These are phyloP conservation scores for Girardia tigrina DNA, from an alignment of 2,888 invertebrate genomes.

Conservation along the genomic window DNA sequence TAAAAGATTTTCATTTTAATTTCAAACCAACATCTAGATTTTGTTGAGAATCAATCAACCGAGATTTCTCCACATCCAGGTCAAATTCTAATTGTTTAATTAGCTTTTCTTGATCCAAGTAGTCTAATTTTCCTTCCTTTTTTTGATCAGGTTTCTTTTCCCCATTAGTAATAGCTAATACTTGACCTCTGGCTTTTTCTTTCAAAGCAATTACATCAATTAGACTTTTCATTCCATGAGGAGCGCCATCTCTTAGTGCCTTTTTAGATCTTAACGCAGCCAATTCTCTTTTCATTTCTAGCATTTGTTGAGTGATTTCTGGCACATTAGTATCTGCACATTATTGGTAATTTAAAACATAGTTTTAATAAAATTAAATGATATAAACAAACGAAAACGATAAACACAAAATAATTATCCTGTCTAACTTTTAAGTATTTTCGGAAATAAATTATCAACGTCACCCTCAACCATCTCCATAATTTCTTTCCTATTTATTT, in stretches of 20 bases:
- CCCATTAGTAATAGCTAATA: background rate
- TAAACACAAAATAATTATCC: too few relatives aligned
- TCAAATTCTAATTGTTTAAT: background rate
- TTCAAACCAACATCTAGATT: conserved; percentile 6
- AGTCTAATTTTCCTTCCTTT: background rate
- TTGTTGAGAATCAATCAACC: background rate
- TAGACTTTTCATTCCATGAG: background rate
- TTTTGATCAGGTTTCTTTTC: background rate
- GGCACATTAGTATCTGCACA: background rate
- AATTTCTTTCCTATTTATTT: too few relatives aligned
- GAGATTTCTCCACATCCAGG: background rate
- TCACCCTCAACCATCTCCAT: too few relatives aligned
- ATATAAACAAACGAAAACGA: too few relatives aligned
- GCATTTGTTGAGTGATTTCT: background rate
- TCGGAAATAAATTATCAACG: too few relatives aligned
- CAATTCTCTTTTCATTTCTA: conserved; percentile 45
- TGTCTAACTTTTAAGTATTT: too few relatives aligned
- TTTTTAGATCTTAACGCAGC: conserved; percentile 47
- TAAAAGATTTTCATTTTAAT: background rate
- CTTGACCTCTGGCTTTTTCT: background rate
- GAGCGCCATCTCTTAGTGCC: conserved; percentile 37
- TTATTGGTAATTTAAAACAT: too few relatives aligned
- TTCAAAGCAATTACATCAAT: background rate
- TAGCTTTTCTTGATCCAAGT: background rate
- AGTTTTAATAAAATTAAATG: too few relatives aligned